Conservation (phyloP, 2,797 vertebrate species). For the Microcaecilia unicolor region DNA sequence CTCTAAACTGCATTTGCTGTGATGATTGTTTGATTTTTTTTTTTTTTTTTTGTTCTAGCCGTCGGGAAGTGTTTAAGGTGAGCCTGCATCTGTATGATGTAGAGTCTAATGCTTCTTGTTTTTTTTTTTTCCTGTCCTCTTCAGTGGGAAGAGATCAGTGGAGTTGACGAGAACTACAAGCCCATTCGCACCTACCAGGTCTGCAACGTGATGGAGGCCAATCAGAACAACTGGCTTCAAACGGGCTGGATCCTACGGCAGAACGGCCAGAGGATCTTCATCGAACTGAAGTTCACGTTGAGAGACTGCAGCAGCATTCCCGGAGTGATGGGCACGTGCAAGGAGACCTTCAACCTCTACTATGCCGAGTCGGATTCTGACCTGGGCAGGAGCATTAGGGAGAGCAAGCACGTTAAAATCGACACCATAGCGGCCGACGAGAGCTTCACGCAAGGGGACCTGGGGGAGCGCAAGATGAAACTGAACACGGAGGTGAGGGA, state of each 20-base stretch:
- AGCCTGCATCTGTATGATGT: too few relatives aligned
- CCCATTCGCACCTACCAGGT: constrained; percentile 94
- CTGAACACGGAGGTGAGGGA: constrained; percentile 93
- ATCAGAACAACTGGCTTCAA: constrained; percentile 96
- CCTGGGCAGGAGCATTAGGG: constrained; percentile 54
- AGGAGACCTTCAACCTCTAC: constrained; percentile 93
- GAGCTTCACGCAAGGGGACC: constrained; percentile 92
- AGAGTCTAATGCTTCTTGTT: background rate
- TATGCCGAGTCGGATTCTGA: constrained; percentile 76
- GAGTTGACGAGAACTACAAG: constrained; percentile 84
- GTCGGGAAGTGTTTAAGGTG: too few relatives aligned
- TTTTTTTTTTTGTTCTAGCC: too few relatives aligned
- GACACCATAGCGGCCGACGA: constrained; percentile 93
- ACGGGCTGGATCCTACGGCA: constrained; percentile 81
- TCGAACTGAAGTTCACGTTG: constrained; percentile 92
- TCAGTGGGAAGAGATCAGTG: constrained; percentile 97
- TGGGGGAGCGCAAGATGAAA: constrained; percentile 94
- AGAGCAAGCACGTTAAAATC: constrained; percentile 79
- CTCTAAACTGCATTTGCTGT: too few relatives aligned
- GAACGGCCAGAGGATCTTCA: constrained; percentile 83
- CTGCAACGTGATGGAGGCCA: constrained; percentile 91
- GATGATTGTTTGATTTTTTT: too few relatives aligned
- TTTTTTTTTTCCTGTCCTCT: constrained; percentile 3
- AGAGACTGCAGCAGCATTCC: constrained; percentile 95
- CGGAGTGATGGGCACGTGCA: constrained; percentile 81